These are phyloP conservation scores for Myotis planiceps DNA, from an alignment of 2,797 vertebrate genomes.

Conservation along the genomic window DNA sequence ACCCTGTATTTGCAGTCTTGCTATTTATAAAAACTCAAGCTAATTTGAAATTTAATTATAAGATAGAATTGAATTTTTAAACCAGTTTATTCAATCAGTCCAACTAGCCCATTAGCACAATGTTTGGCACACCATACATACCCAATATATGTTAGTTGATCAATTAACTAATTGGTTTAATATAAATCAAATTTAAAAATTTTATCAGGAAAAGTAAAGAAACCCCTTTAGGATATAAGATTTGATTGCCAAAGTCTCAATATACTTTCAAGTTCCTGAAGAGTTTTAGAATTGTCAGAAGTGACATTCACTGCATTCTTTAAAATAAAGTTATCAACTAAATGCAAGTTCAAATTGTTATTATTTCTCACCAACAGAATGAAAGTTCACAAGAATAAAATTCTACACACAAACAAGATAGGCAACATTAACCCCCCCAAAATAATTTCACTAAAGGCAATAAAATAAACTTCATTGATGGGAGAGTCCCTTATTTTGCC, in stretches of 20 bases:
- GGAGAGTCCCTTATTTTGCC: not conserved
- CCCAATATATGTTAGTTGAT: not conserved
- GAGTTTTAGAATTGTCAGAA: slow-evolving; percentile 9
- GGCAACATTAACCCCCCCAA: not conserved
- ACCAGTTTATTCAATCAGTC: not conserved
- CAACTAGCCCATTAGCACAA: not conserved
- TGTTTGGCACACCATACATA: not conserved
- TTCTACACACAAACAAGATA: not conserved
- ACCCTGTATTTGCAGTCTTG: slow-evolving; percentile 5
- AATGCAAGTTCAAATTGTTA: not conserved
- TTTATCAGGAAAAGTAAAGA: not conserved
- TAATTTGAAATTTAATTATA: slow-evolving; percentile 49
- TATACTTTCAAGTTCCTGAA: slow-evolving; percentile 18
- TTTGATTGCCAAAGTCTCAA: slow-evolving; percentile 28
- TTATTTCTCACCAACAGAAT: slow-evolving; percentile 1
- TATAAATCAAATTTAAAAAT: not conserved
- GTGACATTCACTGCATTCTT: not conserved
- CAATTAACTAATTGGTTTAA: not conserved
- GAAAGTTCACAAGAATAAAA: slow-evolving; percentile 17
- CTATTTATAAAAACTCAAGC: slow-evolving; percentile 64
- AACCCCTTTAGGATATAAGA: not conserved
- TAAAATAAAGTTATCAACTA: slow-evolving; percentile 31
- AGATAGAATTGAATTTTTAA: not conserved
- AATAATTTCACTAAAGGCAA: not conserved
- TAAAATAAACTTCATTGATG: not conserved